Conservation (phyloP, 2,113 vertebrate genomes). For the Myrmecobius fasciatus region DNA sequence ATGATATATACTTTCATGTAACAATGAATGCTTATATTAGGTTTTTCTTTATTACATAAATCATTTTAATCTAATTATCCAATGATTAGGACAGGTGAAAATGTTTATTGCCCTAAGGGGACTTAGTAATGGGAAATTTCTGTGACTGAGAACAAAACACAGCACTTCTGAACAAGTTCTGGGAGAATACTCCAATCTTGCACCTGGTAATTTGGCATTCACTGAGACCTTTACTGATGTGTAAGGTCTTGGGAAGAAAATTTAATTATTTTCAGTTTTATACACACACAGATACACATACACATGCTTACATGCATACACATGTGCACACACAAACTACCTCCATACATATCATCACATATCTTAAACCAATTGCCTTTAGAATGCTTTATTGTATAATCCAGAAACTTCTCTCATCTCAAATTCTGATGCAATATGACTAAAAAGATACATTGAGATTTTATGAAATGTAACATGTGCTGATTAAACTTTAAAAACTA, state of each 20-base stretch:
- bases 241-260: not conserved
- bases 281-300: not conserved
- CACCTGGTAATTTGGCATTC: not conserved
- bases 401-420: conserved; percentile 32
- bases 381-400: conserved; percentile 17
- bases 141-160: not conserved
- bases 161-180: not conserved
- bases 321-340: conserved; percentile 53
- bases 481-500: not conserved
- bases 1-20: not conserved
- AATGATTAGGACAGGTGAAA: not conserved
- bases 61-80: not conserved
- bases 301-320: not conserved
- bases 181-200: not conserved
- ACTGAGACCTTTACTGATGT: not conserved
- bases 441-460: not conserved
- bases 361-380: conserved; percentile 58
- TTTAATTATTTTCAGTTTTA: not conserved
- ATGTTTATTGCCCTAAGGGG: not conserved
- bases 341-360: conserved; percentile 16
- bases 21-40: not conserved
- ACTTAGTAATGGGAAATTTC: not conserved
- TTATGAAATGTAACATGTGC: conserved; percentile 11
- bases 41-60: not conserved
- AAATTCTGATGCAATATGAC: conserved; percentile 4